phyloP scores from a whole-genome alignment of 2,888 invertebrate genomes.

The Scotopteryx bipunctaria region DNA sequence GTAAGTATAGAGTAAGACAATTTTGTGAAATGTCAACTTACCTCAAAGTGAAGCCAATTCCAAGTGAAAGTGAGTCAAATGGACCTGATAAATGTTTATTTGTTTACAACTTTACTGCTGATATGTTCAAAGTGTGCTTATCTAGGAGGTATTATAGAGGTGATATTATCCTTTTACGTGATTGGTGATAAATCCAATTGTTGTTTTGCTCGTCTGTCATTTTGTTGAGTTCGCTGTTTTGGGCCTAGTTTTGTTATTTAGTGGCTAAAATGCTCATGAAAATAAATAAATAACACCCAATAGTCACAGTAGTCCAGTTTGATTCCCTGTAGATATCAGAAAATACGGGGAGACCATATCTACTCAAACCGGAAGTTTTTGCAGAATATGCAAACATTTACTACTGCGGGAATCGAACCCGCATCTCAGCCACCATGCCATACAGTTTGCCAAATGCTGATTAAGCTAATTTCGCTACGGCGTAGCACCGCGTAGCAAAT shows the following conservation, averaged over 20 bases:
- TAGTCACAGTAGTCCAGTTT: no score
- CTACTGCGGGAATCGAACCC: no score
- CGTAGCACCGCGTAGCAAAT: neutral
- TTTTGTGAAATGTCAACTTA: no score
- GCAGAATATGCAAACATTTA: no score
- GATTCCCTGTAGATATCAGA: no score
- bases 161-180: constrained; percentile 38
- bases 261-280: neutral
- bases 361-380: no score
- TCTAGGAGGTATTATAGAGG: constrained; percentile 26
- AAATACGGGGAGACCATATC: no score
- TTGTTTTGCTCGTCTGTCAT: constrained; percentile 36
- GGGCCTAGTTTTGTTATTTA: constrained; percentile 26
- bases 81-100: constrained; percentile 11
- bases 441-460: no score
- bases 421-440: no score
- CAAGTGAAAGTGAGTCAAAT: neutral
- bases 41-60: neutral
- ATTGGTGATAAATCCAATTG: constrained; percentile 45
- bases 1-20: no score
- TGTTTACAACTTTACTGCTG: constrained; percentile 36
- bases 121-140: constrained; percentile 25
- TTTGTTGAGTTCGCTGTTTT: constrained; percentile 29
- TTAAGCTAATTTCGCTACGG: neutral
- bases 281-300: no score